phyloP scores from a whole-genome alignment of 2,113 vertebrate genomes.

The Lutjanus erythropterus region DNA sequence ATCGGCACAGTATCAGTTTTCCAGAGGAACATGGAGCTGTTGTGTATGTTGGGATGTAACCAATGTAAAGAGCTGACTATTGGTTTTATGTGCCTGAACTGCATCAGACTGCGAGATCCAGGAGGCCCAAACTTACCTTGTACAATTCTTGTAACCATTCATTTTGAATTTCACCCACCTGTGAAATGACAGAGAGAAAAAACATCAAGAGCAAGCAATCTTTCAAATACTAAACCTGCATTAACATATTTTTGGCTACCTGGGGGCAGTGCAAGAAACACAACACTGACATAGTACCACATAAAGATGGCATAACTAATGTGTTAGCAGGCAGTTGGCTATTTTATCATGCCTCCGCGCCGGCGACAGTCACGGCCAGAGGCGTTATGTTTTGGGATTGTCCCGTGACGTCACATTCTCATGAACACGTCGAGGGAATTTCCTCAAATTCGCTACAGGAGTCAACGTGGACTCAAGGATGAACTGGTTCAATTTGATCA shows the following conservation, averaged over 20 bases:
- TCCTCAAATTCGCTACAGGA: no score
- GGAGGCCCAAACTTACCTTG: constrained; percentile 70
- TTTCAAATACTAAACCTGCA: neutral
- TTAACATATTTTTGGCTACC: neutral
- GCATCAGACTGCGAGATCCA: neutral
- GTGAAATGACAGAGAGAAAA: constrained; percentile 39
- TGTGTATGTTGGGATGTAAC: neutral
- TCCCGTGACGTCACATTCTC: no score
- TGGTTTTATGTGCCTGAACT: neutral
- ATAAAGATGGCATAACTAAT: neutral
- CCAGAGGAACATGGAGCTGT: neutral
- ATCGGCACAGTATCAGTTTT: constrained; percentile 6
- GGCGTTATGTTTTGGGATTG: no score
- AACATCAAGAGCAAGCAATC: neutral
- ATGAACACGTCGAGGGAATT: no score
- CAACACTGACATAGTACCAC: neutral
- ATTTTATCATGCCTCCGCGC: no score
- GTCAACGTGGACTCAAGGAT: no score
- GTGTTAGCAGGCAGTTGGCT: neutral
- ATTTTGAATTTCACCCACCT: constrained; percentile 84
- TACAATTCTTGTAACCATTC: constrained; percentile 86
- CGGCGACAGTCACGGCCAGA: no score
- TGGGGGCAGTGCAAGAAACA: neutral
- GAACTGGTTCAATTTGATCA: no score
- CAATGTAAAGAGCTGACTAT: no score